Percentiles rank a stretch among this genome's conserved stretches.
Evolutionary conservation across 2,797 vertebrate species (phyloP).

Genomic region (Catostomus latipinnis): DNA sequence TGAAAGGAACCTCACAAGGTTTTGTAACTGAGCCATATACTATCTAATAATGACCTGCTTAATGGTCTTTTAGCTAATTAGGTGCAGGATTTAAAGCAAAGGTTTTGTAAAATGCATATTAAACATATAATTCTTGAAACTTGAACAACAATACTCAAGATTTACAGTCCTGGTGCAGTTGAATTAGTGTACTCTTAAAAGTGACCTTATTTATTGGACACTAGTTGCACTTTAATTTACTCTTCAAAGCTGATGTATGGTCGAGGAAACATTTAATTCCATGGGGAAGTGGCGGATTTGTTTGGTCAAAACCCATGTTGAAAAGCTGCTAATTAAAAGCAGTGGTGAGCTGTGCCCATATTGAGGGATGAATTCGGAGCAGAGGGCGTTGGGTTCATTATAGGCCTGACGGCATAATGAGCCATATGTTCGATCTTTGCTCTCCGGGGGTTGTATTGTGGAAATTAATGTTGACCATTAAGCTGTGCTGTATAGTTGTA

Average conservation of each 20-base stretch:
- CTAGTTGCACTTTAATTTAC: neutral
- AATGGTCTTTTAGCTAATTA: neutral
- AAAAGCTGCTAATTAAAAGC: conserved; percentile 50
- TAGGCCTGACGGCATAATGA: conserved; percentile 31
- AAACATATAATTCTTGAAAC: neutral
- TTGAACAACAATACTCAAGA: too few species aligned
- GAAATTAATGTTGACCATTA: conserved; percentile 16
- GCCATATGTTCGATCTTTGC: conserved; percentile 18
- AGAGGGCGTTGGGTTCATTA: conserved; percentile 27
- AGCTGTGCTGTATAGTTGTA: neutral
- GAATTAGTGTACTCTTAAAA: neutral
- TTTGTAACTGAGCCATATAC: too few species aligned
- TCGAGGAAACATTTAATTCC: conserved; percentile 28
- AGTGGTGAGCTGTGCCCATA: neutral
- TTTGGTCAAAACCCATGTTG: conserved; percentile 48
- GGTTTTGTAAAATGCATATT: neutral
- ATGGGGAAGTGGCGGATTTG: conserved; percentile 29
- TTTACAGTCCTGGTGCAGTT: neutral
- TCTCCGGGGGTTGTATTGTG: neutral
- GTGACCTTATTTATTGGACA: conserved; percentile 12
- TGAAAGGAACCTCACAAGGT: too few species aligned
- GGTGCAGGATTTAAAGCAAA: neutral
- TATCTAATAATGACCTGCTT: conserved; percentile 3
- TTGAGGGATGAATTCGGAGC: conserved; percentile 22
- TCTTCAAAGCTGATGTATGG: conserved; percentile 43